Percentiles rank a stretch among this genome's conserved stretches.
These are phyloP conservation scores for Orchesella cincta DNA, from an alignment of 1,140 invertebrate species.

Conservation along the genomic window DNA sequence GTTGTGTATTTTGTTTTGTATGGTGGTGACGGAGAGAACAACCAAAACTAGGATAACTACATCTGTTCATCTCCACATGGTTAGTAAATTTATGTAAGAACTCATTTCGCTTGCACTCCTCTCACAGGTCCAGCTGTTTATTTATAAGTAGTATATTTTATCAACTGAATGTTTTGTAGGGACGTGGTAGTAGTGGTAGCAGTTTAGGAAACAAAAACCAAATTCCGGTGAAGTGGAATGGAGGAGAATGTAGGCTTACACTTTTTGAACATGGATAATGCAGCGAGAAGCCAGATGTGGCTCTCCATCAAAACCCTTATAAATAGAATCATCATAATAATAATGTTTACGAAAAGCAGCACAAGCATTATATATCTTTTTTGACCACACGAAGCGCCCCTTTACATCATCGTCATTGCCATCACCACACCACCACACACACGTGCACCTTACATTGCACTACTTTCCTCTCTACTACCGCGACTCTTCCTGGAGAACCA, in stretches of 20 bases:
- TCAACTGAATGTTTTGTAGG: neutral
- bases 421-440: neutral
- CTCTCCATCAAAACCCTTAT: slow-evolving; percentile 3
- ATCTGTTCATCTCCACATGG: neutral
- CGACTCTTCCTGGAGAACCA: no score
- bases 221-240: neutral
- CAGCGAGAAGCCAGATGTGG: neutral
- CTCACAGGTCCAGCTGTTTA: neutral
- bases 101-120: slow-evolving; percentile 3
- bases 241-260: neutral
- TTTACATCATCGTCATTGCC: neutral
- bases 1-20: no score
- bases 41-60: no score
- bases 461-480: no score
- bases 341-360: neutral
- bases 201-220: neutral
- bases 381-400: neutral
- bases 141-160: no score
- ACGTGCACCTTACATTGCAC: no score
- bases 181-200: neutral
- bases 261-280: neutral
- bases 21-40: neutral
- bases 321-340: slow-evolving; percentile 16
- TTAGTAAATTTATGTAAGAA: neutral
- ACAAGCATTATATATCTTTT: neutral